phyloP scores from a whole-genome alignment of 2,888 invertebrate genomes.

The Phorcus lineatus region DNA sequence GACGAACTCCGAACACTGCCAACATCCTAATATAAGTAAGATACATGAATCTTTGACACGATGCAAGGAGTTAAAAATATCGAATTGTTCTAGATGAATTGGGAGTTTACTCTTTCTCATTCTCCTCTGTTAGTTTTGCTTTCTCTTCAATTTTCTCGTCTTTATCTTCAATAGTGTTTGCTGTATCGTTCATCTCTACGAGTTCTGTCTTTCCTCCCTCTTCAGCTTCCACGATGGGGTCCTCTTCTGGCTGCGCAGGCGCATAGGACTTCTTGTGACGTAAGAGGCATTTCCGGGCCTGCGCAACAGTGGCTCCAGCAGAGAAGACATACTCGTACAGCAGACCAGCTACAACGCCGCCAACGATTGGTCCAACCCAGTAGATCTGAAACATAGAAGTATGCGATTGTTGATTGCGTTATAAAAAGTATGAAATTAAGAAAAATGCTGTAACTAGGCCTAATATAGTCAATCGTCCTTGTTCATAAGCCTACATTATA shows the following conservation, averaged over 20 bases:
- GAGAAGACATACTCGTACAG: conserved; percentile 63
- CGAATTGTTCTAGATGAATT: background rate
- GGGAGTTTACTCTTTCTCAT: conserved; percentile 40
- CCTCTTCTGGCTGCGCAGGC: conserved; percentile 31
- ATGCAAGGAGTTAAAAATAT: background rate
- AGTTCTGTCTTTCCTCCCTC: conserved; percentile 51
- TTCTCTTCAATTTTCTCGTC: conserved; percentile 47
- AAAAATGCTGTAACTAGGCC: no score
- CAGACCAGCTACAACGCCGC: conserved; percentile 56
- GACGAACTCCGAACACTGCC: conserved; percentile 1
- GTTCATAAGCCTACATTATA: no score
- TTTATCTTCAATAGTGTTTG: conserved; percentile 38
- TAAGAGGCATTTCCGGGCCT: conserved; percentile 54
- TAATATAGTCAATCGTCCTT: no score
- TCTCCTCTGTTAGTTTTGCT: conserved; percentile 39
- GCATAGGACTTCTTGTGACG: conserved; percentile 48
- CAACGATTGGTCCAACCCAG: conserved; percentile 63
- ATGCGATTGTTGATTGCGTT: background rate
- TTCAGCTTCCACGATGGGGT: conserved; percentile 35
- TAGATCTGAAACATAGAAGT: conserved; percentile 50
- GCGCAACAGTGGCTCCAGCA: conserved; percentile 53
- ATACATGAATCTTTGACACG: background rate
- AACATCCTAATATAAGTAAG: no score
- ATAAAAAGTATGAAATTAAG: no score
- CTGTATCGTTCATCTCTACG: conserved; percentile 40